Conservation (phyloP, 1,140 invertebrate genomes). For the Drosophila pallidifrons region DNA sequence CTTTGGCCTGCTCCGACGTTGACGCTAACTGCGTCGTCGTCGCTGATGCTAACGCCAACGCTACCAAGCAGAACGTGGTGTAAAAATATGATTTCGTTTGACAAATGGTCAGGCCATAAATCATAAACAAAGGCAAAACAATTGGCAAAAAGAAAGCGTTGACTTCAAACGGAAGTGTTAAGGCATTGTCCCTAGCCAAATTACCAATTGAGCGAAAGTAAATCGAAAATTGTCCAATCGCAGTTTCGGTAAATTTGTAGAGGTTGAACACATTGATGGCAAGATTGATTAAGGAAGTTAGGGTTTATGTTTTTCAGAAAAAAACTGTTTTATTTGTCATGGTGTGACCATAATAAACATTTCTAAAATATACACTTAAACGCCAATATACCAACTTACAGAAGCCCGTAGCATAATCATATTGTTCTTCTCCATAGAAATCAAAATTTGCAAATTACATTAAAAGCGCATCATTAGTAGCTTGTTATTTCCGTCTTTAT, state of each 20-base stretch:
- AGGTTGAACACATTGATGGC: no score
- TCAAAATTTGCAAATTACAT: no score
- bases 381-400: no score
- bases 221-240: conserved; percentile 27
- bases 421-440: no score
- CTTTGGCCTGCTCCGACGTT: conserved; percentile 30
- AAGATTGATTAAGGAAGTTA: no score
- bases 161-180: conserved; percentile 65
- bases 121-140: conserved; percentile 58
- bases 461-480: no score
- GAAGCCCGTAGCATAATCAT: no score
- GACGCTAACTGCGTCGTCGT: conserved; percentile 26
- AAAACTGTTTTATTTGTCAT: no score
- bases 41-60: conserved; percentile 26
- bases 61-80: conserved; percentile 61
- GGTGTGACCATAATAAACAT: no score
- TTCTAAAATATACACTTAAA: no score
- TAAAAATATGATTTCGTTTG: conserved; percentile 58
- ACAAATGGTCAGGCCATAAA: conserved; percentile 65
- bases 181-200: conserved; percentile 28
- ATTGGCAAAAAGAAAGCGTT: conserved; percentile 69
- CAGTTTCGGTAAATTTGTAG: not conserved
- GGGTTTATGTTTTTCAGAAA: no score
- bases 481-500: no score
- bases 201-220: conserved; percentile 68